Evolutionary conservation across 2,797 vertebrate genomes (phyloP).

Genomic region (Coregonus sp.): DNA sequence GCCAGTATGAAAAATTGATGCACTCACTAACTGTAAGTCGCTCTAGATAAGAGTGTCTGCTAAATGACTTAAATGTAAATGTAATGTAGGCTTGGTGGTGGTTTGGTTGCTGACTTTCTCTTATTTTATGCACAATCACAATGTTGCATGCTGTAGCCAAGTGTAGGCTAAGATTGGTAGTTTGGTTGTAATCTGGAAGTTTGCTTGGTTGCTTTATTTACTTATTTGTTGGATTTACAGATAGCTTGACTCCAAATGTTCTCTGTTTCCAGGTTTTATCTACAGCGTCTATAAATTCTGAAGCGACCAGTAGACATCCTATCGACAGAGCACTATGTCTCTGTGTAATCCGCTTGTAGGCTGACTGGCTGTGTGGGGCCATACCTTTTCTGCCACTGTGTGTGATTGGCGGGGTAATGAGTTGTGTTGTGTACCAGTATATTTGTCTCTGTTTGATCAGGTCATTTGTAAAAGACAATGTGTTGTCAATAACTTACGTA

Average conservation of each 20-base stretch:
- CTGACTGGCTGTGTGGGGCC: not conserved
- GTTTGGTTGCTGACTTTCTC: too few relatives aligned
- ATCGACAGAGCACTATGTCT: not conserved
- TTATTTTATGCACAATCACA: not conserved
- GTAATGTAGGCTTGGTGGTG: not conserved
- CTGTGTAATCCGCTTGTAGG: not conserved
- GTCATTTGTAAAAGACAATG: not conserved
- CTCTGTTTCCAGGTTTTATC: not conserved
- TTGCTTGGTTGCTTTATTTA: not conserved
- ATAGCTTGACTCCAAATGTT: not conserved
- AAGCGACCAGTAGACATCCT: not conserved
- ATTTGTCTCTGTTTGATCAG: not conserved
- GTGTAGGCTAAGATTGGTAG: not conserved
- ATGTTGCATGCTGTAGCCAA: not conserved
- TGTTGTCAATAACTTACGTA: not conserved
- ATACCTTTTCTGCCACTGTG: not conserved
- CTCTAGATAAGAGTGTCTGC: too few relatives aligned
- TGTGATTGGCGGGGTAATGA: conserved; percentile 1
- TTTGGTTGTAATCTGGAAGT: not conserved
- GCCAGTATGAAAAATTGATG: too few relatives aligned
- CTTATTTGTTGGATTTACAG: not conserved
- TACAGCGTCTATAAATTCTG: not conserved
- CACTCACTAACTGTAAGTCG: too few relatives aligned
- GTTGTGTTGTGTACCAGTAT: not conserved
- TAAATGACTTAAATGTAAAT: too few relatives aligned